Evolutionary conservation across 2,888 invertebrate genomes (phyloP).

Genomic region (Lampropteryx suffumata): DNA sequence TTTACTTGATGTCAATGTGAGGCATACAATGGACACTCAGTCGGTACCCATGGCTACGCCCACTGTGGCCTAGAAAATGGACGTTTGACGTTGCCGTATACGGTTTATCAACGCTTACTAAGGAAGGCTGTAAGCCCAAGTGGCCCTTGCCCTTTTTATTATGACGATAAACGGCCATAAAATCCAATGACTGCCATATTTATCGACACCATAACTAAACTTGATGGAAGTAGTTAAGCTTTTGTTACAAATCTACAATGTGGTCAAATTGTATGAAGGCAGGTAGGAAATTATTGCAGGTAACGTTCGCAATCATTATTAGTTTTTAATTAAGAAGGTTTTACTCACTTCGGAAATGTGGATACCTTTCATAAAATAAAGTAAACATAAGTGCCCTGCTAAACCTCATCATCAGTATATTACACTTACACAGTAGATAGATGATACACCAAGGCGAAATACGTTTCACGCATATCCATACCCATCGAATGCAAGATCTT

Average conservation of each 20-base stretch:
- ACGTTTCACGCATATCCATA: conserved; percentile 60
- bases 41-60: conserved; percentile 23
- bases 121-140: conserved; percentile 29
- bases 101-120: conserved; percentile 27
- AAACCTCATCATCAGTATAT: not conserved
- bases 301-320: no score
- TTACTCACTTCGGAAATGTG: no score
- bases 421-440: not conserved
- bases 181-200: conserved; percentile 31
- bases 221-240: conserved; percentile 11
- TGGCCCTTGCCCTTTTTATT: conserved; percentile 32
- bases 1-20: conserved; percentile 20
- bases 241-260: conserved; percentile 7
- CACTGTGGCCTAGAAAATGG: conserved; percentile 30
- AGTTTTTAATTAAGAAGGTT: no score
- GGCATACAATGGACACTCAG: conserved; percentile 24
- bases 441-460: conserved; percentile 51
- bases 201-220: conserved; percentile 26
- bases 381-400: conserved; percentile 3
- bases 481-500: conserved; percentile 59
- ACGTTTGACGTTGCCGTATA: conserved; percentile 31
- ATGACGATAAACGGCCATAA: conserved; percentile 32
- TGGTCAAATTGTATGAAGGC: not conserved
- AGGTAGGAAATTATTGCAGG: no score
- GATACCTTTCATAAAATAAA: not conserved